These are phyloP conservation scores for Drosophila grimshawi DNA, from an alignment of 1,140 invertebrate genomes.

Conservation along the genomic window DNA sequence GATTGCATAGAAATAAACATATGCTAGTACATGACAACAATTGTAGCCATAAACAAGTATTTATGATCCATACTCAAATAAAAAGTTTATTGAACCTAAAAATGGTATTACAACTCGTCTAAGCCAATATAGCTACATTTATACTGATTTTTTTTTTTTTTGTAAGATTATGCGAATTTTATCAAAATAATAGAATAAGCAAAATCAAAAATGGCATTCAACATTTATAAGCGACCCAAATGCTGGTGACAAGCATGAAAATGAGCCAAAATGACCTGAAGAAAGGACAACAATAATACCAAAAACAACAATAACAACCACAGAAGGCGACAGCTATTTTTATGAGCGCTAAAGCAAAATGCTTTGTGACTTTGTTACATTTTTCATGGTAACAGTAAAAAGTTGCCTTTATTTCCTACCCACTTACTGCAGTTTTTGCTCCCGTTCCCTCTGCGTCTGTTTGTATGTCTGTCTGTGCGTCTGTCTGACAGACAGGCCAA, in stretches of 20 bases:
- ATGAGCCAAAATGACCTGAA: slow-evolving; percentile 17
- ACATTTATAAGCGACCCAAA: slow-evolving; percentile 74
- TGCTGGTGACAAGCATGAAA: slow-evolving; percentile 47
- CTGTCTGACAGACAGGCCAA: slow-evolving; percentile 54
- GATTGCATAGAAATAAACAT: slow-evolving; percentile 13
- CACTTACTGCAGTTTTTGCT: slow-evolving; percentile 60
- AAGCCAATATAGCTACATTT: slow-evolving; percentile 45
- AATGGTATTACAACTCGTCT: slow-evolving; percentile 29
- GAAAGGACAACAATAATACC: slow-evolving; percentile 19
- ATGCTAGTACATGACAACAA: slow-evolving; percentile 9
- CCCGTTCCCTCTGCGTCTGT: background rate
- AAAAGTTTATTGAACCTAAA: slow-evolving; percentile 59
- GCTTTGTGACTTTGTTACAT: slow-evolving; percentile 81
- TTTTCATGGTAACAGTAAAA: slow-evolving; percentile 80
- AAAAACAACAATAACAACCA: slow-evolving; percentile 37
- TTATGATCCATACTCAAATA: slow-evolving; percentile 28
- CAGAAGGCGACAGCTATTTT: slow-evolving; percentile 58
- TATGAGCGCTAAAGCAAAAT: slow-evolving; percentile 70
- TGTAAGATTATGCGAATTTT: slow-evolving; percentile 55
- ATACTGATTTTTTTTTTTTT: slow-evolving; percentile 39
- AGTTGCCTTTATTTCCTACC: slow-evolving; percentile 76
- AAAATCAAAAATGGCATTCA: slow-evolving; percentile 74
- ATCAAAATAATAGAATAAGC: slow-evolving; percentile 59
- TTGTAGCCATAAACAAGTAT: slow-evolving; percentile 21
- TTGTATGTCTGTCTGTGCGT: slow-evolving; percentile 2